Evolutionary conservation across 2,113 vertebrate species (phyloP), one percentile per base, ranked within the genome.

Genomic region (Urocitellus parryii): DNA sequence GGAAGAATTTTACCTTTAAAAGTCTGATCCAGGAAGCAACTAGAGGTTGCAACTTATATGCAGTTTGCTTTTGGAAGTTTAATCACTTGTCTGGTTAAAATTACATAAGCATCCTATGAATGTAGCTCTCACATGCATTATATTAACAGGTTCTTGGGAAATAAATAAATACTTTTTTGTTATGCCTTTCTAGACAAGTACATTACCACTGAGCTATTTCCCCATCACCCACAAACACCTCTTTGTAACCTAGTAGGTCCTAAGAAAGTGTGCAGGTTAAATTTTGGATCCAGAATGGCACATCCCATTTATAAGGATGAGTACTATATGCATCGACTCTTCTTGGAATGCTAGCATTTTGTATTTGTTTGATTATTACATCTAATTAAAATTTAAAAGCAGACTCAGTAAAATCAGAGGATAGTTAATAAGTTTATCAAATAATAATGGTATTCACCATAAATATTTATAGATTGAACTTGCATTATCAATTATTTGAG

Each of bases 311-410:
- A 87, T 12, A 13, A 83, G 10, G 3, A 53, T 82, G 76, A 83
- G 94, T 74, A 39, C 2, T n/a, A 20, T 61, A 24, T 25, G 42
- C 6, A 37, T 79, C 1, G 13, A 73, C 25, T 78, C 1, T 25
- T 94, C 27, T 79, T 73, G 39, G 67, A 82, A 94, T 34, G 79
- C 9, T 72, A 80, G 20, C 42, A 65, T 76, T 95, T 82, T 90
- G 13, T 86, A 72, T 61, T 90, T 53, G 20, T 37, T 56, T 82
- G 34, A 80, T 88, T 25, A 65, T 34, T 95, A 32, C 22, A 45
- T 68, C 48, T 63, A 42, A 67, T 76, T 96, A 84, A 94, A 88
- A 70, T 86, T 67, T 91, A 68, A 95, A 93, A 48, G 29, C 32
- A 48, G 29, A 48, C n/a, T 70, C 29, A 58, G 78, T 85, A 67